A percentile compares a stretch with the other conserved stretches of the same genome.
These are phyloP conservation scores for Lasioglossum oenotherae DNA, from an alignment of 2,888 invertebrate genomes.

Conservation along the genomic window DNA sequence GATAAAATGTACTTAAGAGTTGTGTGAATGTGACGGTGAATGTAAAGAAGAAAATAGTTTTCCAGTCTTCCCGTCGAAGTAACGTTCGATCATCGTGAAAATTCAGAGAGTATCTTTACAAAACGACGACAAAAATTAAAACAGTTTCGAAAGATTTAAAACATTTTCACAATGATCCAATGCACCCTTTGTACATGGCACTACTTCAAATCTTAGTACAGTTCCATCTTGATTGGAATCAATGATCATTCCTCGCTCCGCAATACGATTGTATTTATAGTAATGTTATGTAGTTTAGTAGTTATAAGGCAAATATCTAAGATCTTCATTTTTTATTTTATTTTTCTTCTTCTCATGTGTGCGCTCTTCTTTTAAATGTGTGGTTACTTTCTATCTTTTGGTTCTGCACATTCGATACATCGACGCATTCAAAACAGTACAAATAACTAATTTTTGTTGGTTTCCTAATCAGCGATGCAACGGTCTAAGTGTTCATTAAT, in stretches of 20 bases:
- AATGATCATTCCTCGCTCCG: slow-evolving; percentile 18
- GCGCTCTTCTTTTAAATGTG: slow-evolving; percentile 14
- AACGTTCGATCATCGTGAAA: slow-evolving; percentile 37
- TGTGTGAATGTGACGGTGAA: slow-evolving; percentile 1
- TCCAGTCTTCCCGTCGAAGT: slow-evolving; percentile 53
- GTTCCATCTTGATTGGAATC: background rate
- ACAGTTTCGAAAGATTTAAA: slow-evolving; percentile 29
- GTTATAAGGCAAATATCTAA: slow-evolving; percentile 59
- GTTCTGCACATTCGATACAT: slow-evolving; percentile 63
- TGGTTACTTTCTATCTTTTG: slow-evolving; percentile 39
- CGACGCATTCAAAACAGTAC: slow-evolving; percentile 41
- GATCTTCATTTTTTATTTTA: slow-evolving; percentile 32
- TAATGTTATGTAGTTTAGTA: slow-evolving; percentile 24
- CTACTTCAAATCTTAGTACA: slow-evolving; percentile 30
- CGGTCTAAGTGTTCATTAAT: slow-evolving; percentile 13
- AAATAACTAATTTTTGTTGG: slow-evolving; percentile 42
- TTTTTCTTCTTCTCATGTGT: background rate
- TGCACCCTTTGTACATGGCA: slow-evolving; percentile 51
- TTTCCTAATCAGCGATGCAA: slow-evolving; percentile 38
- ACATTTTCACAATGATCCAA: slow-evolving; percentile 34
- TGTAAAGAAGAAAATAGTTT: slow-evolving; percentile 22
- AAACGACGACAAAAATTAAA: slow-evolving; percentile 43
- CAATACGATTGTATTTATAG: slow-evolving; percentile 24
- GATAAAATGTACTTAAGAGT: background rate
- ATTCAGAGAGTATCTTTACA: slow-evolving; percentile 54